Percentiles rank a stretch among this genome's conserved stretches.
These are phyloP conservation scores for Himalopsyche tibetana DNA, from an alignment of 2,888 invertebrate species.

Conservation along the genomic window DNA sequence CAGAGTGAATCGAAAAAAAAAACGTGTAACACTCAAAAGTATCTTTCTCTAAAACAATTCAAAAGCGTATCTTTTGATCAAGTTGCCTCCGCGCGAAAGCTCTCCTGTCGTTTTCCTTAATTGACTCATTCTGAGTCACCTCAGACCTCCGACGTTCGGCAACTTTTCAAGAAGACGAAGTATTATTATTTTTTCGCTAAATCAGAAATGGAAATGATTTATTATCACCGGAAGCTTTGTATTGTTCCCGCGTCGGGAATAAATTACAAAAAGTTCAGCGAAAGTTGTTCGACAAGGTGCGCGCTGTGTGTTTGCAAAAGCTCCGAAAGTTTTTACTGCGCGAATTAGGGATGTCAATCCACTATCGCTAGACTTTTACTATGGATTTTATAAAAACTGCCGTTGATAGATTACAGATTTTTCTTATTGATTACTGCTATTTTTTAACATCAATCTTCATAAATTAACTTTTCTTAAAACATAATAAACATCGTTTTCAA, in stretches of 20 bases:
- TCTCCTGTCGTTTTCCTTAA: slow-evolving; percentile 18
- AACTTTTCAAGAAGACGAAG: neutral
- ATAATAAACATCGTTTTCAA: no score
- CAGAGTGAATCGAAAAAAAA: neutral
- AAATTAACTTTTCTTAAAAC: no score
- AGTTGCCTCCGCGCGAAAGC: neutral
- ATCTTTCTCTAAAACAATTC: neutral
- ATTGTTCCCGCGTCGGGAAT: slow-evolving; percentile 34
- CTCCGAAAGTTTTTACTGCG: neutral
- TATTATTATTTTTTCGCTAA: slow-evolving; percentile 34
- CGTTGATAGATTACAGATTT: no score
- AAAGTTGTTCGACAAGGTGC: slow-evolving; percentile 28
- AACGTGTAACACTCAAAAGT: neutral
- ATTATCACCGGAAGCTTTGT: slow-evolving; percentile 34
- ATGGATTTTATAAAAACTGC: no score
- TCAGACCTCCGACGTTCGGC: slow-evolving; percentile 25
- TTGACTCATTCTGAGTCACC: slow-evolving; percentile 30
- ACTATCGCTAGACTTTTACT: no score
- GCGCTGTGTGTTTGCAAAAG: slow-evolving; percentile 34
- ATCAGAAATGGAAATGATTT: slow-evolving; percentile 27
- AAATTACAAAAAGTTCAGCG: slow-evolving; percentile 23
- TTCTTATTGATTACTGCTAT: no score
- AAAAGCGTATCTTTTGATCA: slow-evolving; percentile 10
- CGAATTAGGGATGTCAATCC: neutral
- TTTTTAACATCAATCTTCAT: no score